Evolutionary conservation across 2,888 invertebrate genomes (phyloP).

Genomic region (Mythimna impura): DNA sequence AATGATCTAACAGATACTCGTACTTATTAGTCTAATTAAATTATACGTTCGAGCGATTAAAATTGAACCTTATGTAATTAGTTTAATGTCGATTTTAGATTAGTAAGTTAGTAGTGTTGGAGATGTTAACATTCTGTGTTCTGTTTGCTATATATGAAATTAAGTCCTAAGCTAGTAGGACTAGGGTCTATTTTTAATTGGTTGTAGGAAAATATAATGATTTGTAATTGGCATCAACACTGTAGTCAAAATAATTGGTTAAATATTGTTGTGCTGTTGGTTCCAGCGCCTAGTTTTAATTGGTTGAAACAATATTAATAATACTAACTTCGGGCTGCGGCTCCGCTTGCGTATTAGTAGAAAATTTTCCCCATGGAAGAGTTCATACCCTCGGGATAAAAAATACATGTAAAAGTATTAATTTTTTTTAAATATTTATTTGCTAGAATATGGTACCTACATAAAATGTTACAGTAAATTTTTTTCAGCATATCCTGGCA

Average conservation of each 20-base stretch:
- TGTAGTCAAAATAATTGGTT: background rate
- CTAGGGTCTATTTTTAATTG: background rate
- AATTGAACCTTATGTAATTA: conserved; percentile 6
- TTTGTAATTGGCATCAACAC: conserved; percentile 6
- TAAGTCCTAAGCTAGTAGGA: background rate
- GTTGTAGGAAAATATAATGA: background rate
- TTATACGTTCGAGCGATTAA: background rate
- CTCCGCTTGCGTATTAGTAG: no score
- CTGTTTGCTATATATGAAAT: conserved; percentile 1
- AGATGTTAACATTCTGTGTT: conserved; percentile 15
- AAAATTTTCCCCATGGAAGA: no score
- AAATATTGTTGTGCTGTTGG: background rate
- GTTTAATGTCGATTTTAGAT: conserved; percentile 6
- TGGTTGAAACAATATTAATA: background rate
- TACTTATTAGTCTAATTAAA: conserved; percentile 49
- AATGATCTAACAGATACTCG: conserved; percentile 48
- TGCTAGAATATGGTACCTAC: no score
- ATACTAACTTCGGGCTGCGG: no score
- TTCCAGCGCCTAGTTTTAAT: conserved; percentile 1
- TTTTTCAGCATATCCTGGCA: no score
- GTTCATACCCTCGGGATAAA: no score
- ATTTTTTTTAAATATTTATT: no score
- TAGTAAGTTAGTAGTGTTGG: background rate
- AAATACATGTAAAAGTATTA: no score
- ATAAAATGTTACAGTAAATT: no score